Evolutionary conservation across 2,888 invertebrate genomes (phyloP).

Genomic region (Parnassius glacialis): DNA sequence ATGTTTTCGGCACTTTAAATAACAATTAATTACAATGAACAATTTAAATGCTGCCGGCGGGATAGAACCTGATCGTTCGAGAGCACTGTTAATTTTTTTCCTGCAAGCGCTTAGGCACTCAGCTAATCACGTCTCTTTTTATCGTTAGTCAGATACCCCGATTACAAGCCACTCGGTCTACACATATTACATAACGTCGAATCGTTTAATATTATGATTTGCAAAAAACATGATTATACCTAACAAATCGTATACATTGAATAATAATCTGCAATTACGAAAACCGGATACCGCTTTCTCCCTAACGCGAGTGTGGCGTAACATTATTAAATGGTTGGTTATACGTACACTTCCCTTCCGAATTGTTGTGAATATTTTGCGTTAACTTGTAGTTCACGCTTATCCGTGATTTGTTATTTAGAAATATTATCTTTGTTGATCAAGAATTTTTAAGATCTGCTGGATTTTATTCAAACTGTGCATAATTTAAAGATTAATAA

Average conservation of each 20-base stretch:
- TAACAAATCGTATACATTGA: constrained; percentile 20
- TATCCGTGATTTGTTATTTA: neutral
- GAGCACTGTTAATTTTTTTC: no score
- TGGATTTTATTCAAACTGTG: no score
- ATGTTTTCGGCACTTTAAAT: no score
- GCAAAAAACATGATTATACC: constrained; percentile 10
- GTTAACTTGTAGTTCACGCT: constrained; percentile 8
- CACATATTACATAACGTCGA: neutral
- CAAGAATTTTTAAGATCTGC: neutral
- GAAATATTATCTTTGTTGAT: constrained; percentile 5
- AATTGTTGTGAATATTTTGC: constrained; percentile 4
- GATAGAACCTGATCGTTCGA: no score
- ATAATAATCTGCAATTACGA: constrained; percentile 32
- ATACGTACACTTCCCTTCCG: constrained; percentile 13
- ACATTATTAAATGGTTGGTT: constrained; percentile 44
- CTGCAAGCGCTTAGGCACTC: no score
- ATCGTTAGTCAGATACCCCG: no score
- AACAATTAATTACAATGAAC: no score
- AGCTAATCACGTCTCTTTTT: no score
- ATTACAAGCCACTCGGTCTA: no score
- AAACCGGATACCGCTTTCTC: constrained; percentile 36
- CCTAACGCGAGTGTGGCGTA: constrained; percentile 45
- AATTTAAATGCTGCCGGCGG: no score
- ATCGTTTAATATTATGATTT: neutral
- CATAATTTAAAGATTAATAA: no score